Conservation (phyloP, 2,888 invertebrate species). For the Cephalotes varians region DNA sequence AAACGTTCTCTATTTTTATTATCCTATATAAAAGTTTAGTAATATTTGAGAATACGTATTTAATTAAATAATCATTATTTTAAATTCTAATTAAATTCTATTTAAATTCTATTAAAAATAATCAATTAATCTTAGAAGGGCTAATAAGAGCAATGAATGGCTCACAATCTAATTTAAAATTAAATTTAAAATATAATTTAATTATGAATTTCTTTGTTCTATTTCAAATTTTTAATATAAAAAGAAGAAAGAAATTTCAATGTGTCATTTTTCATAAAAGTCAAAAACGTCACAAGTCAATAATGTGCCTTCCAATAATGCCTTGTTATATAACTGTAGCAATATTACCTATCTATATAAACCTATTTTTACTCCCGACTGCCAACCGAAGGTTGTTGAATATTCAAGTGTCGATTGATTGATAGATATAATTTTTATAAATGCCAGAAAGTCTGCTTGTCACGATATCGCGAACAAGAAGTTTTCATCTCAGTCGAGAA, state of each 20-base stretch:
- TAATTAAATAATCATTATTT: background rate
- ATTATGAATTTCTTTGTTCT: background rate
- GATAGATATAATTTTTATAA: conserved; percentile 2
- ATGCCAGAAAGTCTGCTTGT: conserved; percentile 20
- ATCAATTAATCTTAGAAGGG: too few species aligned
- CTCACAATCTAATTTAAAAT: too few species aligned
- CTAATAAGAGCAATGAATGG: too few species aligned
- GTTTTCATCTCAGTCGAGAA: conserved; percentile 30
- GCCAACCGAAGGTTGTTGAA: too few species aligned
- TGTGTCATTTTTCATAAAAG: background rate
- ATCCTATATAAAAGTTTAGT: background rate
- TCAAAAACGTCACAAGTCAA: background rate
- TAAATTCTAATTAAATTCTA: too few species aligned
- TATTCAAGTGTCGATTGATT: background rate
- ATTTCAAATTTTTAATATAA: background rate
- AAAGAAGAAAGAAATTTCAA: background rate
- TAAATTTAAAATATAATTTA: background rate
- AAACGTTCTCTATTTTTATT: background rate
- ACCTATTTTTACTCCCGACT: background rate
- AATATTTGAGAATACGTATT: background rate
- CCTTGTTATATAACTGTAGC: background rate
- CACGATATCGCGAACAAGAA: conserved; percentile 11
- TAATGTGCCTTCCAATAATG: background rate
- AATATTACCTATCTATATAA: background rate
- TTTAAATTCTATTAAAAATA: too few species aligned